Evolutionary conservation across 2,888 invertebrate species (phyloP).

Genomic region (Cryptocephalus primarius): DNA sequence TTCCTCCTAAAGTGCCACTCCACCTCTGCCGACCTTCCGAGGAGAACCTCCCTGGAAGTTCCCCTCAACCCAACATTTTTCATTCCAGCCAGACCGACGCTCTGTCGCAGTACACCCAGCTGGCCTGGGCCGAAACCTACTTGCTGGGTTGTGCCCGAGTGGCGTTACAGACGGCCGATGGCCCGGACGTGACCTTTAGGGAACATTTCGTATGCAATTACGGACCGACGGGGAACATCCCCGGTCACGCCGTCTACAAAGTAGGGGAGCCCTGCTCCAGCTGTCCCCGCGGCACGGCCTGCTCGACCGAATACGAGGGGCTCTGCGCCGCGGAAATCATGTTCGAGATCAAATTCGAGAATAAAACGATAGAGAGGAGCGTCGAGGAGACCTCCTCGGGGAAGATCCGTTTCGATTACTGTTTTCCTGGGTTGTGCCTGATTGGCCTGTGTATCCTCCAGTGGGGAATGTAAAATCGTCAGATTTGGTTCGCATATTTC

Average conservation of each 20-base stretch:
- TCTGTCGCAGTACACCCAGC: conserved; percentile 22
- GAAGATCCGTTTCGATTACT: no score
- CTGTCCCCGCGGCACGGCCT: conserved; percentile 28
- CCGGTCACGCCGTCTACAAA: conserved; percentile 25
- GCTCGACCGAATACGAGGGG: conserved; percentile 24
- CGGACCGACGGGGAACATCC: conserved; percentile 34
- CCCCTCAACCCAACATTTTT: no score
- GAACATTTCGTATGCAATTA: conserved; percentile 35
- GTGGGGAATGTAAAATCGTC: no score
- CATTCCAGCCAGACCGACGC: no score
- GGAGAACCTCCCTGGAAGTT: no score
- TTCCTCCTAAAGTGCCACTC: no score
- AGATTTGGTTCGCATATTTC: no score
- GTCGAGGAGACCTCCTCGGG: no score
- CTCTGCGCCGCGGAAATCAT: conserved; percentile 21
- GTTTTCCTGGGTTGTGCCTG: no score
- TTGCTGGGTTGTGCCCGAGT: conserved; percentile 29
- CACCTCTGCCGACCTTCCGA: no score
- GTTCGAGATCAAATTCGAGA: conserved; percentile 5
- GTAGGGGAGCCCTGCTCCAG: conserved; percentile 25
- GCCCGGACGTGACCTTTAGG: conserved; percentile 18
- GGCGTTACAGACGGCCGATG: conserved; percentile 22
- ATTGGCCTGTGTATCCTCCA: no score
- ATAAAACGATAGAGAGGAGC: no score
- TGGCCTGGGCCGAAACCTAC: conserved; percentile 31